These are phyloP conservation scores for Rhagonycha lutea DNA, from an alignment of 2,888 invertebrate genomes.

Conservation along the genomic window DNA sequence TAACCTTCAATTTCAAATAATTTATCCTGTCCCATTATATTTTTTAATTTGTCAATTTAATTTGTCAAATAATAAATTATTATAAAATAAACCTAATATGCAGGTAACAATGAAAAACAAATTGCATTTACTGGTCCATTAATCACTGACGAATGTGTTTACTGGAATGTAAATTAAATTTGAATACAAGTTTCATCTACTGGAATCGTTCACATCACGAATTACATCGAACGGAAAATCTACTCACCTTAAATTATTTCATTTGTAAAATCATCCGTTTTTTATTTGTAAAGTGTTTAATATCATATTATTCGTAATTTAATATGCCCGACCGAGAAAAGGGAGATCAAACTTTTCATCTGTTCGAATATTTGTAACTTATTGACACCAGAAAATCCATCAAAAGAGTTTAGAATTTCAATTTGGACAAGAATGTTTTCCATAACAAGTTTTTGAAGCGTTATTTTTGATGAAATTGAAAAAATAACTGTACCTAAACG, in stretches of 20 bases:
- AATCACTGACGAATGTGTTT: not conserved
- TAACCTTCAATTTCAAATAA: too few relatives aligned
- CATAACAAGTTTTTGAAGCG: not conserved
- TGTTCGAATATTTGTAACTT: not conserved
- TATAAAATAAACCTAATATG: too few relatives aligned
- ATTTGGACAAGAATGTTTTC: not conserved
- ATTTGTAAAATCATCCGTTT: not conserved
- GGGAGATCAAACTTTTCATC: not conserved
- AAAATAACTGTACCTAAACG: too few relatives aligned
- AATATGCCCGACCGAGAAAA: not conserved
- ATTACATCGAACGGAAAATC: not conserved
- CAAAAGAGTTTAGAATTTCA: not conserved
- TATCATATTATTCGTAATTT: not conserved
- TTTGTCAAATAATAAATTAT: too few relatives aligned
- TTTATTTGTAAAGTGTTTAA: not conserved
- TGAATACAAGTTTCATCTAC: not conserved
- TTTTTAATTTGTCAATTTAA: too few relatives aligned
- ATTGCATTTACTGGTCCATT: not conserved
- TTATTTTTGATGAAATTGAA: too few relatives aligned
- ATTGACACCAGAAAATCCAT: not conserved
- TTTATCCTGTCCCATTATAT: too few relatives aligned
- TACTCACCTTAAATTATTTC: not conserved
- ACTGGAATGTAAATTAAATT: not conserved
- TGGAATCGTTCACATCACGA: not conserved
- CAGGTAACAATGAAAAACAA: not conserved